Percentiles rank a stretch among this genome's conserved stretches.
phyloP scores from a whole-genome alignment of 2,113 vertebrate species.

The Ceyx cyanopectus region DNA sequence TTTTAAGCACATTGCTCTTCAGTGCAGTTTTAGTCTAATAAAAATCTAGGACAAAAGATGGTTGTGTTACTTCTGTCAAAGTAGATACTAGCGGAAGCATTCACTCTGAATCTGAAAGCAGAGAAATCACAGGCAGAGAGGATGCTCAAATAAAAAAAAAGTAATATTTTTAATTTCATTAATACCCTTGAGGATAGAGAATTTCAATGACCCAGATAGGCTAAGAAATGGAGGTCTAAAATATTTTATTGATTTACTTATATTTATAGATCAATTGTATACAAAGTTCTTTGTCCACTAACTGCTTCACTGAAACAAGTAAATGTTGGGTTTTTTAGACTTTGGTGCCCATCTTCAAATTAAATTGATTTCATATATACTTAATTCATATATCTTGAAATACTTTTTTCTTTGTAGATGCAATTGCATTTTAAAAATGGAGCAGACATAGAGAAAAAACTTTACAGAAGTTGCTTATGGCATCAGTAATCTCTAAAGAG shows the following conservation, averaged over 20 bases:
- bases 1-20: neutral
- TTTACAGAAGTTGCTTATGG: neutral
- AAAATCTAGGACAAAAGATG: neutral
- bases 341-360: neutral
- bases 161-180: conserved; percentile 56
- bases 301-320: conserved; percentile 9
- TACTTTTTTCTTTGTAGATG: neutral
- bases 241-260: conserved; percentile 68
- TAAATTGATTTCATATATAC: neutral
- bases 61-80: neutral
- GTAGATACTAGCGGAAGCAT: neutral
- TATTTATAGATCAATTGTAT: conserved; percentile 43
- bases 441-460: neutral
- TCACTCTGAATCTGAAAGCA: neutral
- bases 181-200: neutral
- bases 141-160: conserved; percentile 18
- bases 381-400: neutral
- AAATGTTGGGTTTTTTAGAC: neutral
- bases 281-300: conserved; percentile 25
- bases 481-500: neutral
- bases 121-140: neutral
- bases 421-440: neutral
- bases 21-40: neutral
- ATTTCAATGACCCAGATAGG: conserved; percentile 36
- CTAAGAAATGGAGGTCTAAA: conserved; percentile 42